A percentile compares a stretch with the other conserved stretches of the same genome.
phyloP scores from a whole-genome alignment of 2,113 vertebrate species.

The Odontesthes bonariensis region DNA sequence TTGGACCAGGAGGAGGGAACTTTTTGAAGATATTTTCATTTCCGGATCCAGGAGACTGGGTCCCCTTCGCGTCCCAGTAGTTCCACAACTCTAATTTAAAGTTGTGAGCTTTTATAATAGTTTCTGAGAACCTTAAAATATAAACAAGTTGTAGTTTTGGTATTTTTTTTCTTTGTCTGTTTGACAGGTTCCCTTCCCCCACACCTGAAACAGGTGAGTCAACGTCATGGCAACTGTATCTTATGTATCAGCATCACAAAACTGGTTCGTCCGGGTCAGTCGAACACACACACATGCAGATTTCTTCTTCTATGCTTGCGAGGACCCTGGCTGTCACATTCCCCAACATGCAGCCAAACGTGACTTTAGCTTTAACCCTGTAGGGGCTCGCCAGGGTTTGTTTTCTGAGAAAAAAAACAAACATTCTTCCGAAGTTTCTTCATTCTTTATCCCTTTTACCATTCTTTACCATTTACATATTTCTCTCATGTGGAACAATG shows the following conservation, averaged over 20 bases:
- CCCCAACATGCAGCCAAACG: background rate
- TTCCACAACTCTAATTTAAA: no score
- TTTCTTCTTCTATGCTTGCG: background rate
- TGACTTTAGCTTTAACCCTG: slow-evolving; percentile 2
- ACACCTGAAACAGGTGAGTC: slow-evolving; percentile 33
- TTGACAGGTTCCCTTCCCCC: background rate
- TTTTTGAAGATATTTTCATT: no score
- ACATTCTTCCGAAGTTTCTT: no score
- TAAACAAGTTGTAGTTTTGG: no score
- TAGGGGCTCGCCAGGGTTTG: background rate
- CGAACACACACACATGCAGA: slow-evolving; percentile 14
- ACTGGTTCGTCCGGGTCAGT: slow-evolving; percentile 52
- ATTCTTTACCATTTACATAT: no score
- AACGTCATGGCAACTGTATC: slow-evolving; percentile 50
- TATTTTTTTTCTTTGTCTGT: background rate
- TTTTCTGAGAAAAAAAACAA: background rate
- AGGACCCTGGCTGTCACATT: slow-evolving; percentile 7
- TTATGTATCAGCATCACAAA: slow-evolving; percentile 62
- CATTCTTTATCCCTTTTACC: no score
- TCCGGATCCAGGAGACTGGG: no score
- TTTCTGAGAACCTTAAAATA: no score
- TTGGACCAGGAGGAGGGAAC: no score
- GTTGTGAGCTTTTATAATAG: no score
- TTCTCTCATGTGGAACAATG: no score
- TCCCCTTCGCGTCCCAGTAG: no score